Evolutionary conservation across 2,797 vertebrate genomes (phyloP).

Genomic region (Fundulus diaphanus): DNA sequence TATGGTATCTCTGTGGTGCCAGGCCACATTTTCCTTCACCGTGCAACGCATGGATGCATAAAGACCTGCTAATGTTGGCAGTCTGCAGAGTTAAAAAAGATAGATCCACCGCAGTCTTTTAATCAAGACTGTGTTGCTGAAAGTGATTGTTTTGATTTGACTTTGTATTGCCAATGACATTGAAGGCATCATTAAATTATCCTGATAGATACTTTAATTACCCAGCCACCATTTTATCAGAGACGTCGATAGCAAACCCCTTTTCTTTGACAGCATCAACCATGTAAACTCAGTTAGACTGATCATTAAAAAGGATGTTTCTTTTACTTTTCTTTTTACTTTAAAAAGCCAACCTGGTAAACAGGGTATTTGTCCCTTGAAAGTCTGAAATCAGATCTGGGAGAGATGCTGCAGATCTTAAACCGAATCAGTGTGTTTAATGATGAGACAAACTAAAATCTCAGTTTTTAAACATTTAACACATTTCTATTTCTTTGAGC

Average conservation of each 20-base stretch:
- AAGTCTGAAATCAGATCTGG: neutral
- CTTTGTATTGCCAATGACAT: neutral
- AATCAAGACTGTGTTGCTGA: neutral
- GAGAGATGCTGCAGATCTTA: neutral
- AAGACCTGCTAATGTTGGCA: neutral
- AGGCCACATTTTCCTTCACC: neutral
- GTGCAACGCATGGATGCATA: constrained; percentile 8
- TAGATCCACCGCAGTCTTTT: neutral
- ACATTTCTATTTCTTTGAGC: neutral
- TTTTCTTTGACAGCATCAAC: too few relatives aligned
- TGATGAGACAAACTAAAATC: neutral
- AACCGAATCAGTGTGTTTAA: neutral
- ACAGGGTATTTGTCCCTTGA: too few relatives aligned
- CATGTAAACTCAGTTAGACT: too few relatives aligned
- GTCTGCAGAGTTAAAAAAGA: neutral
- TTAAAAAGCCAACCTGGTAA: too few relatives aligned
- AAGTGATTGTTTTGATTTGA: neutral
- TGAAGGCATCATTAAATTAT: neutral
- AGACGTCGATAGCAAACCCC: too few relatives aligned
- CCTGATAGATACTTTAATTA: neutral
- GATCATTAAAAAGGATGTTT: too few relatives aligned
- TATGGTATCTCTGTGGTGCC: constrained; percentile 31
- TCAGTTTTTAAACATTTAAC: neutral
- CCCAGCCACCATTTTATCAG: neutral
- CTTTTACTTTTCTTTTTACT: too few relatives aligned